These are phyloP conservation scores for Myanophis thanlyinensis DNA, from an alignment of 2,113 vertebrate genomes.

Conservation along the genomic window DNA sequence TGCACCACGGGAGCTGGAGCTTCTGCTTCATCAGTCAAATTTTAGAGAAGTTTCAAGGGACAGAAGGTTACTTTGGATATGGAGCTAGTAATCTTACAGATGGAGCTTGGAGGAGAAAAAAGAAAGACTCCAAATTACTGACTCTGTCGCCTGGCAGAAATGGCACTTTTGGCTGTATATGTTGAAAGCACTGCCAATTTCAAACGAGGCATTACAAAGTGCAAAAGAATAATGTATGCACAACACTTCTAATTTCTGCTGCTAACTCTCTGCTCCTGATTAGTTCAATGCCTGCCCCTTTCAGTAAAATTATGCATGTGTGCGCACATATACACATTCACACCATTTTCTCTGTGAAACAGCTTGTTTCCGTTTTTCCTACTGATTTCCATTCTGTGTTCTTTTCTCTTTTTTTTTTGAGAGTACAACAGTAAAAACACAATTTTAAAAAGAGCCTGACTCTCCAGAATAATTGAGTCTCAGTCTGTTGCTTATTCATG, in stretches of 20 bases:
- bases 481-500: not conserved
- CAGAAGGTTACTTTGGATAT: not conserved
- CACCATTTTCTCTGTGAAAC: not conserved
- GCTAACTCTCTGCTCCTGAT: rapidly evolving
- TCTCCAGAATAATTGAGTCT: rapidly evolving
- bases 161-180: not conserved
- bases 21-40: not conserved
- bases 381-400: not conserved
- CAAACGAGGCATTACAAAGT: not conserved
- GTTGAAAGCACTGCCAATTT: not conserved
- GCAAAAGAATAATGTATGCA: not conserved
- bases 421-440: constrained; percentile 41
- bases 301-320: not conserved
- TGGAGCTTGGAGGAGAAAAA: not conserved
- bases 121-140: not conserved
- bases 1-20: not conserved
- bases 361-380: not conserved
- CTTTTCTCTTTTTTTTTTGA: constrained; percentile 8
- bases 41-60: not conserved
- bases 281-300: constrained; percentile 19
- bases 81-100: not conserved
- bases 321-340: not conserved
- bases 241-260: not conserved
- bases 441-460: not conserved
- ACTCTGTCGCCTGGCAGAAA: not conserved